Conservation (phyloP, 2,888 invertebrate species). For the Lottia scabra region DNA sequence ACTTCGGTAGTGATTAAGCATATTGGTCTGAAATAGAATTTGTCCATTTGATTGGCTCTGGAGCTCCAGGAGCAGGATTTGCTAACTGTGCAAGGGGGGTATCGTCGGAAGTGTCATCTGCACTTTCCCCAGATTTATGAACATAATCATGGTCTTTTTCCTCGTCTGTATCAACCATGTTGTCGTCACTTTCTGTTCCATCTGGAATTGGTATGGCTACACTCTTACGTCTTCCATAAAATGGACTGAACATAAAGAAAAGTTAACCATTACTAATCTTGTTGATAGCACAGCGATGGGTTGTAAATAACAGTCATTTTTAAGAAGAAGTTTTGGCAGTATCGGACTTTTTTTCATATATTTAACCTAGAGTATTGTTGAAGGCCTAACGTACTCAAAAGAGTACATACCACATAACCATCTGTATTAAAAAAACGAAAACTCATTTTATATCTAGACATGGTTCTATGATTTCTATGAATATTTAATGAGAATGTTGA, state of each 20-base stretch:
- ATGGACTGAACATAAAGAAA: neutral
- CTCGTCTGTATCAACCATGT: neutral
- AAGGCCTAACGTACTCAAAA: too few species aligned
- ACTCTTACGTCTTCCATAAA: neutral
- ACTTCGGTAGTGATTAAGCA: neutral
- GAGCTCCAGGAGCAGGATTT: neutral
- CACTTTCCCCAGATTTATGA: neutral
- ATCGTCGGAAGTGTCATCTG: neutral
- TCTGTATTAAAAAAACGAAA: too few species aligned
- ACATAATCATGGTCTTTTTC: neutral
- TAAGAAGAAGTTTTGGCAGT: neutral
- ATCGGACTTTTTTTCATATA: neutral
- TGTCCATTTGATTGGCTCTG: neutral
- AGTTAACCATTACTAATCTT: neutral
- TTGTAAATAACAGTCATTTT: too few species aligned
- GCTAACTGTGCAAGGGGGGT: neutral
- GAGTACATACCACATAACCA: neutral
- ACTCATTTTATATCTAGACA: too few species aligned
- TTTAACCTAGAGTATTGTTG: neutral
- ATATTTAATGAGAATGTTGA: too few species aligned
- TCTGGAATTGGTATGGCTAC: neutral
- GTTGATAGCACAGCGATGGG: too few species aligned
- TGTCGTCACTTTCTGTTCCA: neutral
- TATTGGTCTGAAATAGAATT: neutral
- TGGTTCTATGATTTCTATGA: too few species aligned